Percentiles rank a stretch among this genome's conserved stretches.
phyloP scores from a whole-genome alignment of 2,113 vertebrate species.

The Tautogolabrus adspersus region DNA sequence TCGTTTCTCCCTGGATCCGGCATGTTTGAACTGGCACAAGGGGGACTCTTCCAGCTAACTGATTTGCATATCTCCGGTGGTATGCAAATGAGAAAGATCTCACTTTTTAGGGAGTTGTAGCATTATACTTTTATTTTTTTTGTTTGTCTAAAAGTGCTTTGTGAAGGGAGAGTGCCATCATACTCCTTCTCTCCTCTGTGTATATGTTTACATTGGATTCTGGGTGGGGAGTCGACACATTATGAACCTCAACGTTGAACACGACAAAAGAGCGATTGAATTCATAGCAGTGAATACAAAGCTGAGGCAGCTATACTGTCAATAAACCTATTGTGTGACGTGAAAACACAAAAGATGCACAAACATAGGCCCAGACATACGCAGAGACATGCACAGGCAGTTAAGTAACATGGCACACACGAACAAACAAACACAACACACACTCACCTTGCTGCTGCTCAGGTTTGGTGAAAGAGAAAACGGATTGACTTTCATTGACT shows the following conservation, averaged over 20 bases:
- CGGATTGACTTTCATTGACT: conserved; percentile 87
- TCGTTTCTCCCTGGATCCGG: conserved; percentile 12
- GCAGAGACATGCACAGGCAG: conserved; percentile 41
- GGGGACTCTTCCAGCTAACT: conserved; percentile 15
- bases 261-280: conserved; percentile 56
- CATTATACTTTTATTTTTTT: conserved; percentile 28
- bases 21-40: conserved; percentile 45
- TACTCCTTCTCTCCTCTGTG: background rate
- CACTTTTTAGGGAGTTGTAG: conserved; percentile 19
- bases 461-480: conserved; percentile 87
- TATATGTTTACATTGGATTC: conserved; percentile 53
- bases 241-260: conserved; percentile 41
- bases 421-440: background rate
- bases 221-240: conserved; percentile 48
- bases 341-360: conserved; percentile 67
- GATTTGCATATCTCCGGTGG: conserved; percentile 68
- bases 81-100: conserved; percentile 66
- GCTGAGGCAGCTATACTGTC: conserved; percentile 44
- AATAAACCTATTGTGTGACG: conserved; percentile 47
- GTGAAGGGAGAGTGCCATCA: conserved; percentile 30
- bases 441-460: conserved; percentile 86
- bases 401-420: background rate
- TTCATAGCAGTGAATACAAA: conserved; percentile 49
- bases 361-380: conserved; percentile 45
- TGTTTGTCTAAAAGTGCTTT: background rate